Conservation (phyloP, 2,113 vertebrate species). For the Crocuta crocuta region DNA sequence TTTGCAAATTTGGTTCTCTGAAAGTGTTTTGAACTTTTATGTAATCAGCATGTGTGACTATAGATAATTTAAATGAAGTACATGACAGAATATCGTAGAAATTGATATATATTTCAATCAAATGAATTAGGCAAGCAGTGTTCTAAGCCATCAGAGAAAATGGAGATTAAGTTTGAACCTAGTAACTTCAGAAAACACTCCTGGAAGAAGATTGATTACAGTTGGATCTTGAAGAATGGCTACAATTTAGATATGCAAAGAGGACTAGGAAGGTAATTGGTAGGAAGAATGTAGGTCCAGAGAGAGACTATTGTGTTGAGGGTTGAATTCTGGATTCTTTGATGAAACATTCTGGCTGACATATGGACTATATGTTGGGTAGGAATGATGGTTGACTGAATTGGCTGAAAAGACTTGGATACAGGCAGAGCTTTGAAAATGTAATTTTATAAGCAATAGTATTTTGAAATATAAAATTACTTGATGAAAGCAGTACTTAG, state of each 20-base stretch:
- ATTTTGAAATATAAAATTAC: neutral
- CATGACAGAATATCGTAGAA: neutral
- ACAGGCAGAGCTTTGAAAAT: neutral
- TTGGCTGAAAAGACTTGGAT: neutral
- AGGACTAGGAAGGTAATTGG: neutral
- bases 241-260: neutral
- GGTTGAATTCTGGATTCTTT: neutral
- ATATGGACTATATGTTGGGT: neutral
- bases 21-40: neutral
- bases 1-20: conserved; percentile 19
- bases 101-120: conserved; percentile 30
- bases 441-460: neutral
- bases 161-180: neutral
- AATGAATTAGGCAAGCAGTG: neutral
- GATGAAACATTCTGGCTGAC: neutral
- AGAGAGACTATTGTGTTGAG: neutral
- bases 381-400: neutral
- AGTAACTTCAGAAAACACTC: neutral
- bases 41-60: neutral
- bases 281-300: neutral
- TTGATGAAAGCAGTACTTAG: neutral
- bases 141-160: neutral
- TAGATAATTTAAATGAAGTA: neutral
- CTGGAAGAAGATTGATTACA: neutral
- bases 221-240: neutral